Conservation (phyloP, 2,888 invertebrate species). For the Sesia apiformis region DNA sequence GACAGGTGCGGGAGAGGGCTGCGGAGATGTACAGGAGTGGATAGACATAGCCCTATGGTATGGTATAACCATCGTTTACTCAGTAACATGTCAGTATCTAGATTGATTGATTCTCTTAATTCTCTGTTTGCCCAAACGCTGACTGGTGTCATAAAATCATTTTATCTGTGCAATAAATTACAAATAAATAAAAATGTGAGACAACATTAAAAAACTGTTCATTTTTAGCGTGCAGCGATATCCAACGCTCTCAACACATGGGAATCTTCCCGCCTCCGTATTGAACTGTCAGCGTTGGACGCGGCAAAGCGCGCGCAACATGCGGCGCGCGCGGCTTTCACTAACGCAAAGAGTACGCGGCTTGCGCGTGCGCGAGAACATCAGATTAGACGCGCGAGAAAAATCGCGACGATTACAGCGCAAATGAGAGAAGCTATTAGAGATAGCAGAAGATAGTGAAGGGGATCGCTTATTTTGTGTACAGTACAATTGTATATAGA, state of each 20-base stretch:
- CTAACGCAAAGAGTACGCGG: conserved; percentile 25
- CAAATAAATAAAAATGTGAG: too few relatives aligned
- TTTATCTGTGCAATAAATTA: too few relatives aligned
- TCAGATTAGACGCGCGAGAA: conserved; percentile 22
- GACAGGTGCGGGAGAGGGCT: too few relatives aligned
- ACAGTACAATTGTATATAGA: too few relatives aligned
- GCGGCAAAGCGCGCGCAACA: conserved; percentile 31
- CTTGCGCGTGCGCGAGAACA: conserved; percentile 26
- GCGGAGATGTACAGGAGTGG: too few relatives aligned
- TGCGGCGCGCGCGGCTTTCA: conserved; percentile 32
- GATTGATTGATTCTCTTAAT: too few relatives aligned
- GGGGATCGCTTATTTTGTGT: too few relatives aligned
- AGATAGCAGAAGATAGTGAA: background rate
- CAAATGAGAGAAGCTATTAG: conserved; percentile 23
- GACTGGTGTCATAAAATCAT: too few relatives aligned
- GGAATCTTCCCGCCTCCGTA: conserved; percentile 36
- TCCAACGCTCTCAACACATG: conserved; percentile 44
- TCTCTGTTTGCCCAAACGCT: too few relatives aligned
- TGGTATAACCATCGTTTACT: too few relatives aligned
- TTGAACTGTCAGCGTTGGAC: conserved; percentile 37
- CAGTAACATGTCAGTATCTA: too few relatives aligned
- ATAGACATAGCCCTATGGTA: too few relatives aligned
- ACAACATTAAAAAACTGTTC: background rate
- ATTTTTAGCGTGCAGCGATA: conserved; percentile 45
- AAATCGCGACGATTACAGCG: conserved; percentile 36